phyloP scores from a whole-genome alignment of 2,888 invertebrate species.

The Drepana falcataria region DNA sequence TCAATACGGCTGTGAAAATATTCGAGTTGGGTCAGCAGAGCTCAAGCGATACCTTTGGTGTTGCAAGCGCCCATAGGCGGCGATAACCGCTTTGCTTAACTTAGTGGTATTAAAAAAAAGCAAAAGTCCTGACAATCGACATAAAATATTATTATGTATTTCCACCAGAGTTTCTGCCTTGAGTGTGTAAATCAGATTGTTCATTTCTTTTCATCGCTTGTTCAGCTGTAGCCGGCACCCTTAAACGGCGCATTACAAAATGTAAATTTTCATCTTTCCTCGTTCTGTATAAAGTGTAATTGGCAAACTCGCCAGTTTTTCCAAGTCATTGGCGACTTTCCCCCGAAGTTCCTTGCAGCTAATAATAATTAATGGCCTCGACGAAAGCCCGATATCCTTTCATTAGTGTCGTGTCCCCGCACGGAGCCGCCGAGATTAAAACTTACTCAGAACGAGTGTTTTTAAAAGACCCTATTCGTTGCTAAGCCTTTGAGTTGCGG shows the following conservation, averaged over 20 bases:
- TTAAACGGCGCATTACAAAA: constrained; percentile 20
- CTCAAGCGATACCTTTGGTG: too few relatives aligned
- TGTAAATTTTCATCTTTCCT: constrained; percentile 37
- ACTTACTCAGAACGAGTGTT: constrained; percentile 58
- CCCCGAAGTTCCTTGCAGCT: constrained; percentile 58
- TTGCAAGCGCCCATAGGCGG: too few relatives aligned
- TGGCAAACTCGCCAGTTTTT: constrained; percentile 64
- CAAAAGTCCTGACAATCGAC: too few relatives aligned
- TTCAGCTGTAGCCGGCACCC: not conserved
- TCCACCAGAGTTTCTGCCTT: too few relatives aligned
- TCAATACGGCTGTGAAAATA: too few relatives aligned
- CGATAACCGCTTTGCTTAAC: too few relatives aligned
- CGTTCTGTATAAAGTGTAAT: constrained; percentile 54
- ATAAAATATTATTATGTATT: too few relatives aligned
- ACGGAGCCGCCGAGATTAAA: constrained; percentile 66
- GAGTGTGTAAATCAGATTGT: too few relatives aligned
- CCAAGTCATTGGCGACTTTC: constrained; percentile 65
- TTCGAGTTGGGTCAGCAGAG: too few relatives aligned
- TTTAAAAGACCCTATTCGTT: constrained; percentile 48
- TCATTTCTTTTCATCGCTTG: not conserved
- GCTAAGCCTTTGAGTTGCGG: constrained; percentile 50
- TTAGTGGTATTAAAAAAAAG: too few relatives aligned
- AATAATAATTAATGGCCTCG: constrained; percentile 76
- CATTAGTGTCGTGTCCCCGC: constrained; percentile 65
- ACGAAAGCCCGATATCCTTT: constrained; percentile 76